phyloP scores from a whole-genome alignment of 2,888 invertebrate species.

The Orchestes rusci region DNA sequence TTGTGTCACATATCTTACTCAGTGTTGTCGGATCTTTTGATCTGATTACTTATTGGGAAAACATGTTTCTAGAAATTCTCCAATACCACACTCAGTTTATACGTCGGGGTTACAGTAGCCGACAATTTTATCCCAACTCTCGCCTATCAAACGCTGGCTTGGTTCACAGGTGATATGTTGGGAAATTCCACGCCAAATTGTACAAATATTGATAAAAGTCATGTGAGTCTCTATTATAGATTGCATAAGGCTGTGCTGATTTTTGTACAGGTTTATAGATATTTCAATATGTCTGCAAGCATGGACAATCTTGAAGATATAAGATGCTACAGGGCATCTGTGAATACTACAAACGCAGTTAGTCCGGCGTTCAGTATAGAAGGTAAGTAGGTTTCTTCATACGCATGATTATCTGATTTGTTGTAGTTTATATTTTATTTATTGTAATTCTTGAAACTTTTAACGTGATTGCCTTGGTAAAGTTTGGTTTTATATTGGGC shows the following conservation, averaged over 20 bases:
- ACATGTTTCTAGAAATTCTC: slow-evolving; percentile 34
- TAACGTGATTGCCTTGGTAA: too few species aligned
- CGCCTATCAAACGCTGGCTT: slow-evolving; percentile 55
- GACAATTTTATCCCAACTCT: slow-evolving; percentile 49
- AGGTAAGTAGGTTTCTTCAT: slow-evolving; percentile 45
- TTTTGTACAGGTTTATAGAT: slow-evolving; percentile 36
- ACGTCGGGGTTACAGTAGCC: slow-evolving; percentile 55
- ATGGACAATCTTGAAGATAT: slow-evolving; percentile 49
- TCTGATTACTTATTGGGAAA: too few species aligned
- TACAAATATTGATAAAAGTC: slow-evolving; percentile 39
- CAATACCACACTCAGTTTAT: slow-evolving; percentile 47
- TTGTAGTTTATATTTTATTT: too few species aligned
- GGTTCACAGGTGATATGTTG: slow-evolving; percentile 51
- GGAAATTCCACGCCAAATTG: slow-evolving; percentile 44
- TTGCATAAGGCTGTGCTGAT: slow-evolving; percentile 1
- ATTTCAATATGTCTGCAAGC: slow-evolving; percentile 56
- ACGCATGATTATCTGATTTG: neutral
- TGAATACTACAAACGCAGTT: slow-evolving; percentile 65
- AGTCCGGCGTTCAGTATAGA: slow-evolving; percentile 77
- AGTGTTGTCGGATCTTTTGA: too few species aligned
- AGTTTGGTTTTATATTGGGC: too few species aligned
- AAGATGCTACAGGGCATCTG: slow-evolving; percentile 65
- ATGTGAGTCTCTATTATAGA: slow-evolving; percentile 32
- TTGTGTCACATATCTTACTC: too few species aligned
- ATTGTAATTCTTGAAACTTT: too few species aligned